Conservation (phyloP, 1,140 invertebrate species). For the Halyomorpha halys region DNA sequence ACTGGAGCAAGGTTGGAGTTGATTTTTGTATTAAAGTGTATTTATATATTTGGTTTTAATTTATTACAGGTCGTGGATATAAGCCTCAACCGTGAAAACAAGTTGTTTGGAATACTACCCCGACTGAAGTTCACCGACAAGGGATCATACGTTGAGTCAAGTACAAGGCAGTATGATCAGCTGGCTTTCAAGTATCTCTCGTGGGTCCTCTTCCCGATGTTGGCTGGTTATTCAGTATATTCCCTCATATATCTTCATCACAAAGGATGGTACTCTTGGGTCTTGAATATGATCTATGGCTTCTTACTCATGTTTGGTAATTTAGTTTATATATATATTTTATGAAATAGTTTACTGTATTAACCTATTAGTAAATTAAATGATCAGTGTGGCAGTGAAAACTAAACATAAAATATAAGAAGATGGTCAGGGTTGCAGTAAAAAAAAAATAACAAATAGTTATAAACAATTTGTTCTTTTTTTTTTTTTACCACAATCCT, state of each 20-base stretch:
- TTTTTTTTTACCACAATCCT: too few relatives aligned
- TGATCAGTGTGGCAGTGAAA: too few relatives aligned
- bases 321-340: too few relatives aligned
- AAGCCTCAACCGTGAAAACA: slow-evolving; percentile 63
- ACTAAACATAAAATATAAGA: too few relatives aligned
- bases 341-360: too few relatives aligned
- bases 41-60: slow-evolving; percentile 22
- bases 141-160: slow-evolving; percentile 90
- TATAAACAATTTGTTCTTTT: too few relatives aligned
- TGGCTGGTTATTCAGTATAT: slow-evolving; percentile 87
- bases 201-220: slow-evolving; percentile 87
- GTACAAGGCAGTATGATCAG: slow-evolving; percentile 89
- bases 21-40: too few relatives aligned
- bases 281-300: slow-evolving; percentile 93
- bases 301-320: slow-evolving; percentile 92
- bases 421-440: too few relatives aligned
- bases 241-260: slow-evolving; percentile 96
- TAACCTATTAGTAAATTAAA: too few relatives aligned
- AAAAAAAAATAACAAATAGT: too few relatives aligned
- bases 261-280: slow-evolving; percentile 94
- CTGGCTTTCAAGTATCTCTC: slow-evolving; percentile 95
- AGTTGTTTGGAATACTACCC: slow-evolving; percentile 68
- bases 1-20: too few relatives aligned
- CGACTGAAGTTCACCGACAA: slow-evolving; percentile 79
- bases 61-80: slow-evolving; percentile 57